Evolutionary conservation across 2,113 vertebrate species (phyloP), one percentile per base, ranked within the genome.

Genomic region (Phyllopteryx taeniolatus): DNA sequence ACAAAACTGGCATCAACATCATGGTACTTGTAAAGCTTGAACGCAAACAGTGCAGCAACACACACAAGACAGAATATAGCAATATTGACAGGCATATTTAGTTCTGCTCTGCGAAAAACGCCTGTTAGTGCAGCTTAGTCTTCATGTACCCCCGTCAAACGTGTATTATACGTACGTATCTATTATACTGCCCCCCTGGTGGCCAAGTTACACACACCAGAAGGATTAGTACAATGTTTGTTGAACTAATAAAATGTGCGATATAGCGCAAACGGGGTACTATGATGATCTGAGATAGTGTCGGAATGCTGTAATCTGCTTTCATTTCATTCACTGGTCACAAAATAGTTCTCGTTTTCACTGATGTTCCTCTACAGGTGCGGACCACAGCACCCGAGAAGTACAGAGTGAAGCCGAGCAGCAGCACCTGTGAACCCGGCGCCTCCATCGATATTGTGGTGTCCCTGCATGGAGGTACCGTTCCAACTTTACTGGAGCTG

Each of bases 361-460:
- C 14, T 19, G 17, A 47, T n/a, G 3, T 20, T 42, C 8, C 57
- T 14, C 31, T 31, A 0, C 86, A 99, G 98, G 98, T 99, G 15
- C 94, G 96, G 86, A 99, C 98, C 73, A 99, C 98, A 13, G 97
- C 98, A 31, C 98, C 97, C 19, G 96, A 99, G 83, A 99, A 98
- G 82, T 99, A 98, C 88, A 88, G 97, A 71, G 98, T 99, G 74
- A 99, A 98, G 84, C 98, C 98, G 51, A 99, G 98, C 77, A 99
- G 96, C 85, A 96, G 95, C 90, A 93, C 91, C 86, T 98, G 96
- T 87, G 97, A 98, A 60, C 94, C 96, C 1, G 96, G 96, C 14
- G 91, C 94, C 4, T 95, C 93, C 0, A 67, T 97, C 20, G 96
- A 99, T 56, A 98, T 99, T 67, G 79, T 96, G 39, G 94, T 99